phyloP scores from a whole-genome alignment of 1,140 invertebrate genomes.

The Calliphora vicina region DNA sequence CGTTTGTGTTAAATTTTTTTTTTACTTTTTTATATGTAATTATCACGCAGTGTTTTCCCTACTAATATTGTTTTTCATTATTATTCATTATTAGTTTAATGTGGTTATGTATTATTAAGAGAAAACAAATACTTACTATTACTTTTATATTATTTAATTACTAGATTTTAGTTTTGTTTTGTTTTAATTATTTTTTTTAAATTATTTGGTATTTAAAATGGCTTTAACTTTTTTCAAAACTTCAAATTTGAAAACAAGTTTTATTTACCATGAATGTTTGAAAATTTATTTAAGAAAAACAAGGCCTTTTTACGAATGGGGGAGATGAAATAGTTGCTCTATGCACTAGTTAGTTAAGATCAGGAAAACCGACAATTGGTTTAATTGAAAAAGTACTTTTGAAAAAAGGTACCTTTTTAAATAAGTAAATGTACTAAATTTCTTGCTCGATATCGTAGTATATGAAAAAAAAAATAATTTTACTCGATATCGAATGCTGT shows the following conservation, averaged over 20 bases:
- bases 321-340: no score
- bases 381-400: no score
- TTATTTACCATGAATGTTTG: not conserved
- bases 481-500: no score
- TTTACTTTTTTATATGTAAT: constrained; percentile 16
- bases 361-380: no score
- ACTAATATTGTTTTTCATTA: not conserved
- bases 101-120: not conserved
- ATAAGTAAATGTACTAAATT: no score
- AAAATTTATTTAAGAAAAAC: not conserved
- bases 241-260: not conserved
- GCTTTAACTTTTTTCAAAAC: constrained; percentile 18
- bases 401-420: no score
- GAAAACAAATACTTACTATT: not conserved
- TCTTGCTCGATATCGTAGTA: no score
- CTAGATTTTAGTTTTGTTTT: not conserved
- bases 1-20: not conserved
- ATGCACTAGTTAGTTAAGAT: no score
- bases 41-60: constrained; percentile 29
- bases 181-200: not conserved
- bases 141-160: constrained; percentile 20
- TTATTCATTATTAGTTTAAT: not conserved
- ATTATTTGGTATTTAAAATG: constrained; percentile 34
- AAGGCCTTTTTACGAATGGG: not conserved
- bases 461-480: no score